Evolutionary conservation across 2,888 invertebrate genomes (phyloP).

Genomic region (Melinaea marsaeus): DNA sequence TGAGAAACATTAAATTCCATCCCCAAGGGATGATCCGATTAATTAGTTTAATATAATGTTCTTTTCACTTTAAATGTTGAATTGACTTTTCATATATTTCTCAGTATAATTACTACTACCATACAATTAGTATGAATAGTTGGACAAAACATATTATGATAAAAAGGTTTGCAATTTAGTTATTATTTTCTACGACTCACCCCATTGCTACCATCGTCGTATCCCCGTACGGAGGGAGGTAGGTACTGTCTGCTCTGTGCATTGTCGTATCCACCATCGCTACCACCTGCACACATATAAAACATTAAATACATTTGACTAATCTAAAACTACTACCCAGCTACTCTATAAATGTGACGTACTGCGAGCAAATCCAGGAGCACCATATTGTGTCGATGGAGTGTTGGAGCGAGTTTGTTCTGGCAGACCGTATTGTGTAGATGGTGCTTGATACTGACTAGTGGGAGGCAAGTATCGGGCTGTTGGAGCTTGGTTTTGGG

Average conservation of each 20-base stretch:
- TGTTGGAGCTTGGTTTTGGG: conserved; percentile 37
- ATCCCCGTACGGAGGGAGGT: conserved; percentile 46
- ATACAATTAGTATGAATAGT: no score
- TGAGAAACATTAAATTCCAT: no score
- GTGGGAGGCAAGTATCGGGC: conserved; percentile 35
- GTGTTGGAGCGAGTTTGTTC: conserved; percentile 27
- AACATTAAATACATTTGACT: not conserved
- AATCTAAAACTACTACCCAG: no score
- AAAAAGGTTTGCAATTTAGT: not conserved
- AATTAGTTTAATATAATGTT: no score
- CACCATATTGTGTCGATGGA: conserved; percentile 50
- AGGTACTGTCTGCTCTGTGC: conserved; percentile 57
- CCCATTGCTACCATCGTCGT: conserved; percentile 54
- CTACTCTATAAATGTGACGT: conserved; percentile 25
- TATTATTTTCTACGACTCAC: conserved; percentile 39
- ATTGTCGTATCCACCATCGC: conserved; percentile 8
- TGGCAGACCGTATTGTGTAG: conserved; percentile 38
- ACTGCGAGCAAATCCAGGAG: conserved; percentile 44
- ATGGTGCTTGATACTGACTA: conserved; percentile 36
- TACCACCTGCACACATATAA: conserved; percentile 31
- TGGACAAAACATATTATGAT: no score
- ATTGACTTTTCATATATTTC: no score
- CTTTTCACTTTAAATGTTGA: no score
- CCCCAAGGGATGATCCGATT: no score
- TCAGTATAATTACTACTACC: no score